These are phyloP conservation scores for Choloepus hoffmanni DNA, from an alignment of 2,113 vertebrate species.

Conservation along the genomic window DNA sequence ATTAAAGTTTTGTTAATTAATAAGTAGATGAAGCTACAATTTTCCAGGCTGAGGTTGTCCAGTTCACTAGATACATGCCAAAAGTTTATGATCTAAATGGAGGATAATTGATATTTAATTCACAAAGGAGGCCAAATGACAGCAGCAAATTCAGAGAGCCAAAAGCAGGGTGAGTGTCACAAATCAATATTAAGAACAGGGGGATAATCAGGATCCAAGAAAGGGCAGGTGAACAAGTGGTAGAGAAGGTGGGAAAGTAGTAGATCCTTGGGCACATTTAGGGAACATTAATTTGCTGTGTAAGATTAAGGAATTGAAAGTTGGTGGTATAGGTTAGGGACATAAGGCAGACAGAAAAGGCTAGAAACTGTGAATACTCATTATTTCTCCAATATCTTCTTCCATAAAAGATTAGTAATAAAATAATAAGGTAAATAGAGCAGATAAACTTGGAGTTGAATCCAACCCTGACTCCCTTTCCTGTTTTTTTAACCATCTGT, in stretches of 20 bases:
- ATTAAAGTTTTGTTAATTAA: not conserved
- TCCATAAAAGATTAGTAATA: not conserved
- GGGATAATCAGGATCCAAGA: not conserved
- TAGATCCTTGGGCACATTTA: too few species aligned
- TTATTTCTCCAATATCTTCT: not conserved
- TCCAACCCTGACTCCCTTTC: not conserved
- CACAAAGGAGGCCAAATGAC: not conserved
- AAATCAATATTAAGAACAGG: not conserved
- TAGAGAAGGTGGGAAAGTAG: not conserved
- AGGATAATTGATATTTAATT: not conserved
- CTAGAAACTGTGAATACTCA: fast-evolving
- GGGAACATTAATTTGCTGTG: not conserved
- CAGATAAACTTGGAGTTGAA: not conserved
- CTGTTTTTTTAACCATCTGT: not conserved
- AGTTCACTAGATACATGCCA: not conserved
- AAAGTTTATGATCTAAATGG: too few species aligned
- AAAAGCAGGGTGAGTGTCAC: not conserved
- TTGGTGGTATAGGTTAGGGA: too few species aligned
- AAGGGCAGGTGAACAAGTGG: not conserved
- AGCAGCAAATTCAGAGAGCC: not conserved
- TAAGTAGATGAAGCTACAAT: not conserved
- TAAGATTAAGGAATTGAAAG: not conserved
- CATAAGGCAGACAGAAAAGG: not conserved
- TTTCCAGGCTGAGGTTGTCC: not conserved
- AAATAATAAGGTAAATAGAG: not conserved